Base-by-base conservation (phyloP, 2,888 invertebrate genomes). In the Copidosoma aretas region DNA sequence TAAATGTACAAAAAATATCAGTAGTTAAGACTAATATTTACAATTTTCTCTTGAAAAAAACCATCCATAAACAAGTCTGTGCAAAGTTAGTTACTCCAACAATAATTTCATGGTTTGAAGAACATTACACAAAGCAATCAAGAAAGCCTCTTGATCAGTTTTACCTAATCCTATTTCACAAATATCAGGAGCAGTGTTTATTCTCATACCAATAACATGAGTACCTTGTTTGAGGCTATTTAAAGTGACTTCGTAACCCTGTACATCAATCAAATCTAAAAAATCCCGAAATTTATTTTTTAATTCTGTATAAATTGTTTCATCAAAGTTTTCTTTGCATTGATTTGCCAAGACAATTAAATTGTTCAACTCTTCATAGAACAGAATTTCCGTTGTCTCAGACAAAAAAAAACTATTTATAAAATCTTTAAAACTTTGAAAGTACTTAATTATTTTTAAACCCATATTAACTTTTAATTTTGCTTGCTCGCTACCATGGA, bases 391-490 rank as follows among this genome's bases (percentile, higher is more conserved):
- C 70, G 1, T 68, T 53, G 14, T 77, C 74, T 0, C 66, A 68
- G 15, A 68, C 71, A 49, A 77, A 73, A 39, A 70, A 46, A 77
- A 73, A 39, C 24, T 60, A 32, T 32, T 32, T 5, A 32, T 8
- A 5, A 32, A 32, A 25, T 70, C 71, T 62, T 73, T 77, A 3
- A 81, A 64, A 25, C 74, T 73, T 3, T 41, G 15, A 64, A 81
- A 78, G 76, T 78, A 82, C 0, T 81, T 77, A 0, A 66, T n/a
- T 25, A 82, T 1, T 69, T 77, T 80, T 5, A 80, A 65, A n/a
- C 83, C 83, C 43, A 82, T 77, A 63, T 78, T 80, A 12, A 73
- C 54, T 71, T 78, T 81, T 3, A 58, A 67, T 8, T 60, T 49
- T 19, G 63, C 49, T 8, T 71, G 14, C 70, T 76, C 65, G 52